Evolutionary conservation across 1,140 invertebrate species (phyloP), one percentile per base, ranked within the genome.

Genomic region (Paraescarpia echinospica): DNA sequence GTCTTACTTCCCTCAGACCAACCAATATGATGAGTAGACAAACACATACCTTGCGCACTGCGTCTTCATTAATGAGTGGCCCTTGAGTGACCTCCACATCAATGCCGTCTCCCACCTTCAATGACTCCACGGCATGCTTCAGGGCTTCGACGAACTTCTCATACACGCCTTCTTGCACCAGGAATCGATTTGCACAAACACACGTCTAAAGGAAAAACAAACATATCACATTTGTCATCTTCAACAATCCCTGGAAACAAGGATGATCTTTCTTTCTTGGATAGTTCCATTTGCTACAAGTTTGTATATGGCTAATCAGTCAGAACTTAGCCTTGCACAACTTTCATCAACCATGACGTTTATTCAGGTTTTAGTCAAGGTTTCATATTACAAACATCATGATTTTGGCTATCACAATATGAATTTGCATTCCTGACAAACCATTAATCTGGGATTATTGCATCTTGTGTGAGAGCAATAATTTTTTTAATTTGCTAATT

Each of bases 111-210:
- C 99, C 99, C 89, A 99, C 96, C 94, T 97, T 97, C 90, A 99
- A 97, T n/a, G 96, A 96, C 48, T 97, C 96, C 93, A 99, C 98
- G 92, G 96, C 97, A 91, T 97, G 95, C 41, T 97, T 96, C 35
- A 99, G 96, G 94, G 97, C 97, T 12, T 97, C 95, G 0, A 99
- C 96, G 97, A 99, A 99, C 94, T 97, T 95, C 94, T 99, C 98
- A 96, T 98, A 98, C 91, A 99, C 96, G 92, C 97, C 96, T 93
- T 98, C 97, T 95, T 99, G 98, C 35, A 99, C 97, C 92, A 99
- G 97, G 94, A 99, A 98, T 93, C 99, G 97, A 96, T 99, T 99
- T 0, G 99, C 97, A 94, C 98, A 98, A 34, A 99, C 97, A 96
- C 99, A 99, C 1, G 99, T 99, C 97, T 99, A 97, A 35, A 96